These are phyloP conservation scores for Cyrtonyx montezumae DNA, from an alignment of 2,113 vertebrate species.

Conservation along the genomic window DNA sequence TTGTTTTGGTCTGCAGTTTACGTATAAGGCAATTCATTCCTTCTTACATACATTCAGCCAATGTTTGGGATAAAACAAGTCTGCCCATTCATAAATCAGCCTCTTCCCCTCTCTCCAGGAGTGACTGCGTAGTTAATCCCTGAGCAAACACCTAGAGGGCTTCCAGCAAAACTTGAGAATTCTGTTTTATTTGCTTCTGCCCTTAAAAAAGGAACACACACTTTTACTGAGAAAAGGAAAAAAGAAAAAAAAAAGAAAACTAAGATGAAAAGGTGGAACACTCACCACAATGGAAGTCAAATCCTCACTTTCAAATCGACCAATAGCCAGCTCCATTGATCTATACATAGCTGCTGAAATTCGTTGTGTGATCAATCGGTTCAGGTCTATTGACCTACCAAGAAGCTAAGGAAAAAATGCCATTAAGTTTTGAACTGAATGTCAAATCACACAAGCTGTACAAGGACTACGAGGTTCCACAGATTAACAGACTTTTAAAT, in stretches of 20 bases:
- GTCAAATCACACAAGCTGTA: background rate
- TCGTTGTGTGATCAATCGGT: slow-evolving; percentile 87
- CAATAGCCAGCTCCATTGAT: slow-evolving; percentile 88
- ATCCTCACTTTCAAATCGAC: slow-evolving; percentile 90
- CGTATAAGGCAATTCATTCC: background rate
- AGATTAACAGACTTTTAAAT: background rate
- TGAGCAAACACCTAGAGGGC: background rate
- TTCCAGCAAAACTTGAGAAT: background rate
- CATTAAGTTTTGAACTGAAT: background rate
- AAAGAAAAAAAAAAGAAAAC: background rate
- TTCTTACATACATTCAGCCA: no score
- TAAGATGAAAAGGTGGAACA: background rate
- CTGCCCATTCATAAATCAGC: background rate
- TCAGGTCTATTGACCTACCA: slow-evolving; percentile 89
- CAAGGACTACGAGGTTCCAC: background rate
- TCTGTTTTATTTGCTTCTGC: background rate
- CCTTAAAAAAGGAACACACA: background rate
- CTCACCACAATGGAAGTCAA: slow-evolving; percentile 89
- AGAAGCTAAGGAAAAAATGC: slow-evolving; percentile 78
- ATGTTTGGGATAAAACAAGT: no score
- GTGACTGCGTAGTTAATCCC: background rate
- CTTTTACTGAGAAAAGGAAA: background rate
- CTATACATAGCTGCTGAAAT: slow-evolving; percentile 87
- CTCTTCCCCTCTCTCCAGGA: background rate
- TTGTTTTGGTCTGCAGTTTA: background rate